phyloP scores from a whole-genome alignment of 2,113 vertebrate genomes.

The Carollia perspicillata region DNA sequence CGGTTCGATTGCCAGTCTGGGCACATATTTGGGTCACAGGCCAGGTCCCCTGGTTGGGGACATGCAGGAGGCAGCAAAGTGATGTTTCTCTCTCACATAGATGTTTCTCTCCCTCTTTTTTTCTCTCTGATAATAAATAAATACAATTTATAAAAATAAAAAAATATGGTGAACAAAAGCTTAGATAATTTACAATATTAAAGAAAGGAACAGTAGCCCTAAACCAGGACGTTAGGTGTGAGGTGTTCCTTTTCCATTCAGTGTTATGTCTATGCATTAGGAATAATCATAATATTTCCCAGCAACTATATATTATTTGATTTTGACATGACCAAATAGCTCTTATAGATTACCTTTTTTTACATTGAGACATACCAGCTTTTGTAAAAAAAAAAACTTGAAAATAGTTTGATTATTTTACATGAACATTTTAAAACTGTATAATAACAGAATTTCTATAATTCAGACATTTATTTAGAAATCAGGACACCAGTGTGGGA shows the following conservation, averaged over 20 bases:
- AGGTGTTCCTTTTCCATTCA: background rate
- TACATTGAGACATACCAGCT: background rate
- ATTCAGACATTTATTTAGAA: background rate
- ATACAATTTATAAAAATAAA: no score
- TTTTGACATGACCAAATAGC: background rate
- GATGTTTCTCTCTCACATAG: no score
- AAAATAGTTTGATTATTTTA: background rate
- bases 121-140: no score
- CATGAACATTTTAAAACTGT: background rate
- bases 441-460: background rate
- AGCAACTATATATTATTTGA: background rate
- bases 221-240: background rate
- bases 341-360: background rate
- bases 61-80: no score
- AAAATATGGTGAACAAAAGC: background rate
- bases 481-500: background rate
- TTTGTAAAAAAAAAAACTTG: background rate
- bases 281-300: background rate
- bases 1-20: no score
- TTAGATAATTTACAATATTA: background rate
- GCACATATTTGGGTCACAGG: no score
- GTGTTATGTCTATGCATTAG: background rate
- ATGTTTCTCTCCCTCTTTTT: no score
- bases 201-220: background rate
- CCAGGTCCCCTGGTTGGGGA: no score